Base-by-base conservation (phyloP, 2,888 invertebrate genomes). In the Polyommatus icarus region DNA sequence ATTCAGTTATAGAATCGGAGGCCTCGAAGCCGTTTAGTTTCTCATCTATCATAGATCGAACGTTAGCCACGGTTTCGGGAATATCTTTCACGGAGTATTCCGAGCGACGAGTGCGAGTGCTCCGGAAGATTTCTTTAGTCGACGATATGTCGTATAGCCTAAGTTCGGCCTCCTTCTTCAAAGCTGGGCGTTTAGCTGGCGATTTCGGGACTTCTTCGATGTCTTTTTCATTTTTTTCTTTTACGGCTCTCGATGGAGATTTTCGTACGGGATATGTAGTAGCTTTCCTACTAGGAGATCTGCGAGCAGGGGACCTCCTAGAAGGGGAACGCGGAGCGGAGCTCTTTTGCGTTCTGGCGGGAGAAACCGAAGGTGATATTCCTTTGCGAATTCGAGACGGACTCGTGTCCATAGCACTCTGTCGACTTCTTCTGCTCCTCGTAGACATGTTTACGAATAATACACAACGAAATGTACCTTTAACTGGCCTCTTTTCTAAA, bases 231-330 rank as follows among this genome's bases (percentile, higher is more conserved):
- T 90, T 89, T 80, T 89, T 86, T 75, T 84, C 83, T 75, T 82
- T 84, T 8, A 82, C 81, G 1, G 88, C 84, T 83, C 92, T 86
- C 1, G 93, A 90, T 1, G 93, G 93, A 0, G 93, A 93, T 81
- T 93, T 94, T 76, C 93, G 88, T 32, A 91, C 89, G 29, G 93
- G 91, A 10, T 91, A 93, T 79, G 91, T 88, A 15, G 90, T 87
- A 50, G 92, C 86, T 83, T 93, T 94, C 79, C 93, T 89, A 80
- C 90, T 89, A 3, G 95, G 94, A 12, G 95, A 95, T 79, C 94
- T 95, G 75, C 94, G 91, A 24, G 90, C 88, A 57, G 92, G 87
- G 10, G 89, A 85, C 72, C 82, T 83, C 67, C 80, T 81, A 76
- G 80, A 76, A 40, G 79, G 67, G 36, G 78, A 81, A 50, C 89